phyloP scores from a whole-genome alignment of 2,113 vertebrate species.

The Rhombomys opimus region DNA sequence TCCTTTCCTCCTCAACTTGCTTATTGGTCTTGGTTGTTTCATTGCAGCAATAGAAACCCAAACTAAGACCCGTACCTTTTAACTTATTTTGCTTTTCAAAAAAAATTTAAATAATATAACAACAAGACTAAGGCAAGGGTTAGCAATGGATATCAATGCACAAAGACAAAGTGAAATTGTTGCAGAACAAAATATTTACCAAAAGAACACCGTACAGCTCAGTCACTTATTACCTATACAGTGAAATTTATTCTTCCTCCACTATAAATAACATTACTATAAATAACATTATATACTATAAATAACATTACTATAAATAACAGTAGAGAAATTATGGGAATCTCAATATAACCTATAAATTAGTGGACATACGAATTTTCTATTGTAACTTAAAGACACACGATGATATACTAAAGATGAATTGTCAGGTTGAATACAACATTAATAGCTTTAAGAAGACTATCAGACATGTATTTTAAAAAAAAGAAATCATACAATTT shows the following conservation, averaged over 20 bases:
- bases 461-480: background rate
- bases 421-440: background rate
- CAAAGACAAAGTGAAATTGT: background rate
- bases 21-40: background rate
- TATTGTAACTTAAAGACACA: background rate
- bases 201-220: background rate
- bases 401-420: background rate
- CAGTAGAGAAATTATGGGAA: background rate
- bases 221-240: background rate
- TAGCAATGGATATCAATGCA: background rate
- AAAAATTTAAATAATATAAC: background rate
- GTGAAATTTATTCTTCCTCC: background rate
- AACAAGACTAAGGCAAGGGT: background rate
- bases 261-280: background rate
- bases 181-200: background rate
- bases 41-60: background rate
- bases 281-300: background rate
- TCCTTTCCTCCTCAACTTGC: background rate
- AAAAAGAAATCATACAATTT: background rate
- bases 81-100: background rate
- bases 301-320: background rate
- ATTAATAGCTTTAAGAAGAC: background rate
- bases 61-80: background rate
- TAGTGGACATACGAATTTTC: background rate
- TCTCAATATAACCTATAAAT: background rate